Evolutionary conservation across 1,140 invertebrate genomes (phyloP).

Genomic region (Drosophila miranda): DNA sequence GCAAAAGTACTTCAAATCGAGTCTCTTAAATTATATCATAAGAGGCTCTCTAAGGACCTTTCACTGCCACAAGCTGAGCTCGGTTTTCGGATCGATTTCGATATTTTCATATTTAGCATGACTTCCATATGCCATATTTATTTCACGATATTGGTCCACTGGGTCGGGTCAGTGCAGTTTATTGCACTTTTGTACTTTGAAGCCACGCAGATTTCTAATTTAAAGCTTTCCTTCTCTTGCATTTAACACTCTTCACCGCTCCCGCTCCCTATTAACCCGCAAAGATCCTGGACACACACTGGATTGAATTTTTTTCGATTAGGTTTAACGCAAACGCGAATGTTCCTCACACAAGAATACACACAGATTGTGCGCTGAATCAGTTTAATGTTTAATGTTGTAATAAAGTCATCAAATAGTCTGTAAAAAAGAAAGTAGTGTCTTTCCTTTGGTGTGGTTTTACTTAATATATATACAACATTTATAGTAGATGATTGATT

Average conservation of each 20-base stretch:
- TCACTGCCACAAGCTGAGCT: too few relatives aligned
- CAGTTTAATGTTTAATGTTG: slow-evolving; percentile 56
- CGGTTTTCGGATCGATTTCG: too few relatives aligned
- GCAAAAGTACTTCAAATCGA: too few relatives aligned
- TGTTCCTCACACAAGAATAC: slow-evolving; percentile 58
- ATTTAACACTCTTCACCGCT: slow-evolving; percentile 60
- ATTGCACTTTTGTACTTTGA: too few relatives aligned
- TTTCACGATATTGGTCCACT: too few relatives aligned
- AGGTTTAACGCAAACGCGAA: slow-evolving; percentile 53
- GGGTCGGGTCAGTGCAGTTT: too few relatives aligned
- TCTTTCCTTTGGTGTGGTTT: slow-evolving; percentile 1
- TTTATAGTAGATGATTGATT: background rate
- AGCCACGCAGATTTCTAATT: too few relatives aligned
- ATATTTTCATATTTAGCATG: too few relatives aligned
- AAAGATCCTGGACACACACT: slow-evolving; percentile 4
- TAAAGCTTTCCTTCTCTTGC: slow-evolving; percentile 43
- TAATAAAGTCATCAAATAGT: slow-evolving; percentile 53
- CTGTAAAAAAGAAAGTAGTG: slow-evolving; percentile 20
- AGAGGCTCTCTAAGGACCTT: too few relatives aligned
- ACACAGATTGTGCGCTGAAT: slow-evolving; percentile 66
- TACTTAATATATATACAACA: background rate
- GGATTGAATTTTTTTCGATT: slow-evolving; percentile 25
- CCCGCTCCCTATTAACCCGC: slow-evolving; percentile 40
- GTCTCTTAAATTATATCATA: too few relatives aligned
- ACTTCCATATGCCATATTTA: too few relatives aligned